Base-by-base conservation (phyloP, 2,113 vertebrate genomes). In the Odocoileus hemionus region DNA sequence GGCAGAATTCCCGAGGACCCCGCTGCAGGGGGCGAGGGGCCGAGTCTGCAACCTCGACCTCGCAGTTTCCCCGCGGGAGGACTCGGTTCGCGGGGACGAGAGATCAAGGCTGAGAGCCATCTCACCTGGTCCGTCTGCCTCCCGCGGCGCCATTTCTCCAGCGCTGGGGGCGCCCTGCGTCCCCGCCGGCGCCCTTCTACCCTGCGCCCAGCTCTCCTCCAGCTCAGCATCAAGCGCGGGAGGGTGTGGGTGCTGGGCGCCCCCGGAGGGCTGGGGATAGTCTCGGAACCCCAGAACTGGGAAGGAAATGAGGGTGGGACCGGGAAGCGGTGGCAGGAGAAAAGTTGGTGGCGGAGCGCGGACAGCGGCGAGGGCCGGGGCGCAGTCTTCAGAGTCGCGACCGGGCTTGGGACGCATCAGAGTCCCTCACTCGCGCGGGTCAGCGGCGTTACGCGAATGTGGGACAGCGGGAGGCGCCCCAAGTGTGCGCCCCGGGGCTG, bases 131-230 rank as follows among this genome's bases (percentile, higher is more conserved):
- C 33, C 7, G 2, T 12, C 64, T 21, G 39, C n/a, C 3, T 30
- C 19, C n/a, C 10, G 25, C 11, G 23, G 23, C 2, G 26, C 43
- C 15, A 2, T 19, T 28, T 39, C 2, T 10, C 23, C 55, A 6
- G 43, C 10, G 15, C 43, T 3, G 15, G 2, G 9, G 30, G 9
- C 55, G 2, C 5, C 33, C 33, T 5, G 74, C 43, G 1, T 13
- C 58, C 50, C 30, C 45, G 12, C 33, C 36, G 12, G 45, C 55
- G 33, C 55, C 3, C 78, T 7, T 36, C 45, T 82, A 17, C 25
- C 26, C 17, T 52, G 76, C 10, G 16, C 45, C 23, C 8, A 3
- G 36, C 54, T 85, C 82, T 1, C 7, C 82, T 39, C n/a, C 52
- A 55, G 82, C 82, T 57, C 54, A 10, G 55, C 25, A 19, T 45